Percentiles rank a stretch among this genome's conserved stretches.
Conservation (phyloP, 2,888 invertebrate genomes). For the Peribatodes rhomboidaria region DNA sequence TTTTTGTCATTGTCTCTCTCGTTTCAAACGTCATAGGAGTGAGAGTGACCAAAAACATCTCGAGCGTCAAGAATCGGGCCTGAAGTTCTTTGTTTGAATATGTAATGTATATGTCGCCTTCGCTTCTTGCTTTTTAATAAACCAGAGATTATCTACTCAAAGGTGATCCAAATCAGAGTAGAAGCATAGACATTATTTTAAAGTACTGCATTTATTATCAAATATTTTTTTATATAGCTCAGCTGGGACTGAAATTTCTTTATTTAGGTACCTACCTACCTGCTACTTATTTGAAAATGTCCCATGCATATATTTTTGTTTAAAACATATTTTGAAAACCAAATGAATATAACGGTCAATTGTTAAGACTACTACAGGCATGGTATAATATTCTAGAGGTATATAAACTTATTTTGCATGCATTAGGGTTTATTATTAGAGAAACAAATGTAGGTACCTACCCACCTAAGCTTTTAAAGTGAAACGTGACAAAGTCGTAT, state of each 20-base stretch:
- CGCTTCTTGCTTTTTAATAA: constrained; percentile 30
- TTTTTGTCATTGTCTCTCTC: no score
- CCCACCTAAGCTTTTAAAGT: neutral
- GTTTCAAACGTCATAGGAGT: no score
- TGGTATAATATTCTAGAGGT: constrained; percentile 34
- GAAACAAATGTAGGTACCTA: neutral
- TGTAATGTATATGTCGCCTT: constrained; percentile 30
- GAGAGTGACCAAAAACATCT: no score
- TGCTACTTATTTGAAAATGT: neutral
- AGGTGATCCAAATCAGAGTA: neutral
- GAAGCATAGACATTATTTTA: neutral
- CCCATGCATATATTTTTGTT: constrained; percentile 6
- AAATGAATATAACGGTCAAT: constrained; percentile 53
- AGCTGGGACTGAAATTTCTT: constrained; percentile 16
- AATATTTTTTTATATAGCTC: constrained; percentile 33
- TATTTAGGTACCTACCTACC: neutral
- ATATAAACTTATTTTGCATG: constrained; percentile 16
- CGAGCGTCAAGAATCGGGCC: no score
- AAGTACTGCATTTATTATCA: constrained; percentile 15
- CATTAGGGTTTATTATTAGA: neutral
- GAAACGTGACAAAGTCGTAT: constrained; percentile 25
- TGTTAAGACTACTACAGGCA: constrained; percentile 60
- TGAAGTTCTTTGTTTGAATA: constrained; percentile 36
- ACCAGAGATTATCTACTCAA: neutral
- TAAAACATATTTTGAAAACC: constrained; percentile 12